phyloP scores from a whole-genome alignment of 2,113 vertebrate species.

The Pomatostomus ruficeps region DNA sequence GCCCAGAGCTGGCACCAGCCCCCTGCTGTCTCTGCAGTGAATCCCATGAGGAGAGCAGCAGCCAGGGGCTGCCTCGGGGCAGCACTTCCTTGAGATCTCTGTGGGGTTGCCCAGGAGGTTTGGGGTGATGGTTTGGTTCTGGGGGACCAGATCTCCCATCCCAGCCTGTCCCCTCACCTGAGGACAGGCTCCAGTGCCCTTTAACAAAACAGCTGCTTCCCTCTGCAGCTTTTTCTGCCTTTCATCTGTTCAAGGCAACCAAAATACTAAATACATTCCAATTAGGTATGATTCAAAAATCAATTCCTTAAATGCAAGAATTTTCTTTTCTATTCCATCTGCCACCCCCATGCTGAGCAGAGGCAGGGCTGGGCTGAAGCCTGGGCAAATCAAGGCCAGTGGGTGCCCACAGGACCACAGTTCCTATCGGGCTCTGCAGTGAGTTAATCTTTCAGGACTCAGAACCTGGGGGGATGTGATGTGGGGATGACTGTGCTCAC shows the following conservation, averaged over 20 bases:
- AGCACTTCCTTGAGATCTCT: not conserved
- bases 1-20: not conserved
- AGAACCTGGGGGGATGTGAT: not conserved
- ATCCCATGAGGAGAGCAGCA: not conserved
- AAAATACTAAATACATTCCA: not conserved
- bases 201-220: not conserved
- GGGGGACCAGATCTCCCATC: not conserved
- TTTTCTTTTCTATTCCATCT: not conserved
- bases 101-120: not conserved
- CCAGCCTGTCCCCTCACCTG: not conserved
- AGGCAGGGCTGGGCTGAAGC: not conserved
- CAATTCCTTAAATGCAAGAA: not conserved
- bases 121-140: not conserved
- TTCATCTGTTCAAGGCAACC: not conserved
- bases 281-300: not conserved
- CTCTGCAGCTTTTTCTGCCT: not conserved
- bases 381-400: not conserved
- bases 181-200: not conserved
- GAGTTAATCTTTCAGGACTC: not conserved
- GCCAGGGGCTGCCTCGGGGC: fast-evolving
- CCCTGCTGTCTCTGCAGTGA: fast-evolving
- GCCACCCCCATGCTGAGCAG: not conserved
- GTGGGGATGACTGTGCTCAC: not conserved
- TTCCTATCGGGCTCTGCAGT: not conserved
- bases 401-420: fast-evolving